Evolutionary conservation across 2,113 vertebrate genomes (phyloP), one percentile per base, ranked within the genome.

Genomic region (Diglossa brunneiventris): DNA sequence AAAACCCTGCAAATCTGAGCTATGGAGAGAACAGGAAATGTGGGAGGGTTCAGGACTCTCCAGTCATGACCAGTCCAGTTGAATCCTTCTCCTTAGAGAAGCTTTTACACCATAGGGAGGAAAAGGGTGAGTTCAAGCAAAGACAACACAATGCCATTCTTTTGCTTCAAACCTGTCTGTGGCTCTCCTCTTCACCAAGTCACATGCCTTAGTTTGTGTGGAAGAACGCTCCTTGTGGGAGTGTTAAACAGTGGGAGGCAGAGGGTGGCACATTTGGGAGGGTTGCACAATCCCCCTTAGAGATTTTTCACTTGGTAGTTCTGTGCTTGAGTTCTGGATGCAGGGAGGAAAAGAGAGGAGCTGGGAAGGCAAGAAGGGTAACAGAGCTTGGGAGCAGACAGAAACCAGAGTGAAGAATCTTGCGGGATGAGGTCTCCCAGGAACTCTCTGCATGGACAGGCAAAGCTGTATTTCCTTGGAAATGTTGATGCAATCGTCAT

Each of bases 21-120:
- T 73, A 13, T 4, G 1, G 81, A 82, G 26, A 79, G 53, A 50
- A 66, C 0, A 1, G 24, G 42, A 20, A 58, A 63, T 23, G 42
- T 9, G n/a, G 78, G 69, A 39, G 39, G 39, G 39, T 39, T 39
- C 39, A 39, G 39, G 22, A 62, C 47, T 90, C 67, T 79, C 63
- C 55, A 77, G 83, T 87, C 63, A 31, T 0, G 0, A 73, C 50
- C 55, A 67, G 78, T 92, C 52, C 68, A 72, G 56, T 61, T 81
- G 47, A 72, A 78, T 92, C 37, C 76, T 95, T 92, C 88, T 90
- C 62, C 75, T 80, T 81, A 74, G 63, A 88, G 87, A 83, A 88
- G 61, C 13, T 88, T 87, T 87, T 83, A 79, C 68, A 27, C 47
- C 73, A 67, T 37, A 17, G 4, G 37, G 42, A 77, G 59, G 52